Evolutionary conservation across 2,797 vertebrate genomes (phyloP).

Genomic region (Tenualosa thibaudeaui): DNA sequence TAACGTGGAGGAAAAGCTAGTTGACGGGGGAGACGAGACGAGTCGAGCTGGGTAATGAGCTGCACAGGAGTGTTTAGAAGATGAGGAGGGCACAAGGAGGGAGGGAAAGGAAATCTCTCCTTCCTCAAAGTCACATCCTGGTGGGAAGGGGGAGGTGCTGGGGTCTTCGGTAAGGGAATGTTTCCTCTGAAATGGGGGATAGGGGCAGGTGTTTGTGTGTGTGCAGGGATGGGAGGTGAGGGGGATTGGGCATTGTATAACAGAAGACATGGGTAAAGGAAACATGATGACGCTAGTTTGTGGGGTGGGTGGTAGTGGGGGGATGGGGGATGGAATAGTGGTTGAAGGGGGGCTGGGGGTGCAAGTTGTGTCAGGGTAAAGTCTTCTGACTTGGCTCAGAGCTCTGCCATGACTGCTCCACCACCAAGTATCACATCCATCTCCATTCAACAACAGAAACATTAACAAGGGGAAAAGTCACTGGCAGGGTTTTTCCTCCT

Average conservation of each 20-base stretch:
- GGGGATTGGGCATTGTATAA: neutral
- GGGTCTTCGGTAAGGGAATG: neutral
- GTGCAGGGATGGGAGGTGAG: neutral
- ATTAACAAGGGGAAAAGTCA: conserved; percentile 7
- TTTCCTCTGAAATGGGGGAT: neutral
- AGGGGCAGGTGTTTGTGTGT: neutral
- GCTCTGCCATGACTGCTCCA: neutral
- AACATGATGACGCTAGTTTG: neutral
- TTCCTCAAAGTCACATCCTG: conserved; percentile 36
- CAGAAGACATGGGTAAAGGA: neutral
- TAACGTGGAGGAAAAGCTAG: neutral
- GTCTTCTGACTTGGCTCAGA: neutral
- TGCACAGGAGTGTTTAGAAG: neutral
- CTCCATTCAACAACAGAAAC: conserved; percentile 50
- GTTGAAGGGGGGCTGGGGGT: neutral
- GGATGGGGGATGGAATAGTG: too few species aligned
- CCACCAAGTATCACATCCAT: conserved; percentile 32
- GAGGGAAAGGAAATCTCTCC: conserved; percentile 15
- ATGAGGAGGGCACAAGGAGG: neutral
- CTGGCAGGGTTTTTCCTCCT: neutral
- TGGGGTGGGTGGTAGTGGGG: neutral
- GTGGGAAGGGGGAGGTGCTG: conserved; percentile 25
- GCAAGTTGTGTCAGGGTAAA: neutral
- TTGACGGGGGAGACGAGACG: neutral
- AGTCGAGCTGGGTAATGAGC: neutral